Base-by-base conservation (phyloP, 2,888 invertebrate genomes). In the Ectemnius continuus region DNA sequence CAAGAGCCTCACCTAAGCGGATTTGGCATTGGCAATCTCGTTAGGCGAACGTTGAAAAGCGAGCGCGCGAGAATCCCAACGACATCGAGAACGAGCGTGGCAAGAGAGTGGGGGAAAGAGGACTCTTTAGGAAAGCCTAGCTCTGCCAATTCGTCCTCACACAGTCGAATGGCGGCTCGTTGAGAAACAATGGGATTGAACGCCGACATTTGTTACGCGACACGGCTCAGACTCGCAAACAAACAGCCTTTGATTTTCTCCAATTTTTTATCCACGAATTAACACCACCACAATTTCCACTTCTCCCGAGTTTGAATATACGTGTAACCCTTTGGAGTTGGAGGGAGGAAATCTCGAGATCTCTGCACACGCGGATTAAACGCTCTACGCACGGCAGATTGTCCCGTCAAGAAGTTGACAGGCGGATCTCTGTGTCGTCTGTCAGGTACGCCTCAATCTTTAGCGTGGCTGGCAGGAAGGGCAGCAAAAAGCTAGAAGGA, bases 31-130 rank as follows among this genome's bases (percentile, higher is more conserved):
- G 81, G 70, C 84, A 85, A 90, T 90, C 89, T 89, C 85, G 89
- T 91, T 91, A 90, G 82, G 82, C 78, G 83, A 87, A 88, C 85
- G 85, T 86, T 81, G 86, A 87, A 89, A 88, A 86, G 84, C 88
- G 85, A 87, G 84, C 85, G 86, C 84, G 85, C 82, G 88, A 90
- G 88, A 90, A 89, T 89, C 88, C 89, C 80, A 72, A 87, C 86
- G 86, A 88, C 84, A 62, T 61, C 83, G 26, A 26, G 36, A 36
- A 11, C 36, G 36, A 36, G 36, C 36, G 6, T 6, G 4, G 36
- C 36, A 36, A 36, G 36, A 36, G 36, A 36, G 36, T 36, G 36
- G 36, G 36, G 57, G n/a, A 47, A 48, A 4, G 11, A 28, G 26
- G 23, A 56, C 71, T 76, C 67, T 72, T 76, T 76, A 72, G 65